Evolutionary conservation across 2,113 vertebrate species (phyloP).

Genomic region (Cyphomyrus discorhynchus): DNA sequence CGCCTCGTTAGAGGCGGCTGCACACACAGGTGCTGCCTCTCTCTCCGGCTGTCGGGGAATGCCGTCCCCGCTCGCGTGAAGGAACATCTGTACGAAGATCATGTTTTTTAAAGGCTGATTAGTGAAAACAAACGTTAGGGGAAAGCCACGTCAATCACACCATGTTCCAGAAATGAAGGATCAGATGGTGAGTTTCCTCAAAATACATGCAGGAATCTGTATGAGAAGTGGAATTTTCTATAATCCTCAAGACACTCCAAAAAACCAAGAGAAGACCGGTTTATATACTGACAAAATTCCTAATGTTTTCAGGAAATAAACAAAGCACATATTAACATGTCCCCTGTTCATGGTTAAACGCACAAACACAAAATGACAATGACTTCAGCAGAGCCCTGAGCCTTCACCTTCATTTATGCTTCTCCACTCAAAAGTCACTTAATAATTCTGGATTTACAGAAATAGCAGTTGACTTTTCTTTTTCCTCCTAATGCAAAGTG

Average conservation of each 20-base stretch:
- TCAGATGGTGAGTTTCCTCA: neutral
- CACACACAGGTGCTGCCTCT: neutral
- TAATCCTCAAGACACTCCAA: neutral
- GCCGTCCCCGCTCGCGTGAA: neutral
- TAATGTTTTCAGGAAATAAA: neutral
- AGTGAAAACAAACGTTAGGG: constrained; percentile 1
- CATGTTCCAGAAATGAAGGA: neutral
- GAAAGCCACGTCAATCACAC: neutral
- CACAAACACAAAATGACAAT: neutral
- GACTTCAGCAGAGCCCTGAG: neutral
- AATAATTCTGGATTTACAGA: constrained; percentile 9
- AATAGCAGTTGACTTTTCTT: neutral
- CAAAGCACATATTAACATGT: neutral
- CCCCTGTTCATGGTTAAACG: neutral
- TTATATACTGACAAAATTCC: neutral
- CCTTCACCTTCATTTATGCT: constrained; percentile 8
- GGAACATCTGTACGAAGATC: neutral
- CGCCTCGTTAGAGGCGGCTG: neutral
- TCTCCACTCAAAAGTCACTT: constrained; percentile 3
- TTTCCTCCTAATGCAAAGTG: neutral
- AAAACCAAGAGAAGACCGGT: neutral
- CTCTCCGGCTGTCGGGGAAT: neutral
- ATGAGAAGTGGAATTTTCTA: neutral
- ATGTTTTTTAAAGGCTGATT: neutral
- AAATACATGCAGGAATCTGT: neutral